Evolutionary conservation across 2,797 vertebrate genomes (phyloP).

Genomic region (Sardinella longiceps): DNA sequence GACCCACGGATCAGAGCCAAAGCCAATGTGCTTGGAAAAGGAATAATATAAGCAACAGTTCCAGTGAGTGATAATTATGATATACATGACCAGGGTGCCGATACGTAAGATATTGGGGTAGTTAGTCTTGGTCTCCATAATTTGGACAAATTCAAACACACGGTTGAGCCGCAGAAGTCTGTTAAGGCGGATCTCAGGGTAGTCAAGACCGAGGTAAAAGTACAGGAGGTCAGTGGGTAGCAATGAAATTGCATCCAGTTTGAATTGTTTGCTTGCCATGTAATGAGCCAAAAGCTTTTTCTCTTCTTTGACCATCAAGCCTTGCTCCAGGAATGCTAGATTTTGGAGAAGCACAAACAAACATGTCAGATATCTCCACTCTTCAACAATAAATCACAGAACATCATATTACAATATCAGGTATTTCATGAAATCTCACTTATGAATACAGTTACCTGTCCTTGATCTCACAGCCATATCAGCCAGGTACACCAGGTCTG

Average conservation of each 20-base stretch:
- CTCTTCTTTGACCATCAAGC: slow-evolving; percentile 87
- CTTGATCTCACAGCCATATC: slow-evolving; percentile 89
- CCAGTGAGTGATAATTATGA: slow-evolving; percentile 98
- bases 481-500: slow-evolving; percentile 85
- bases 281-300: slow-evolving; percentile 83
- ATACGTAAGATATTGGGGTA: slow-evolving; percentile 97
- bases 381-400: not conserved
- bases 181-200: slow-evolving; percentile 94
- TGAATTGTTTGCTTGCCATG: slow-evolving; percentile 82
- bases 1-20: slow-evolving; percentile 94
- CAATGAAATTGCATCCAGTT: slow-evolving; percentile 86
- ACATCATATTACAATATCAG: not conserved
- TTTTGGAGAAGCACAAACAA: slow-evolving; percentile 28
- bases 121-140: slow-evolving; percentile 94
- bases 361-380: not conserved
- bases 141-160: slow-evolving; percentile 94
- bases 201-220: slow-evolving; percentile 83
- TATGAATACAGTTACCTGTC: slow-evolving; percentile 79
- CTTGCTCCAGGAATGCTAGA: slow-evolving; percentile 93
- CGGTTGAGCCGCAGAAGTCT: slow-evolving; percentile 88
- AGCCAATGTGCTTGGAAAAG: slow-evolving; percentile 93
- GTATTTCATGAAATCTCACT: not conserved
- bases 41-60: slow-evolving; percentile 95
- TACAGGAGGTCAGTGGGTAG: slow-evolving; percentile 92
- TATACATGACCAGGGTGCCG: slow-evolving; percentile 95